Evolutionary conservation across 2,797 vertebrate species (phyloP), one percentile per base, ranked within the genome.

Genomic region (Halcyon badia): DNA sequence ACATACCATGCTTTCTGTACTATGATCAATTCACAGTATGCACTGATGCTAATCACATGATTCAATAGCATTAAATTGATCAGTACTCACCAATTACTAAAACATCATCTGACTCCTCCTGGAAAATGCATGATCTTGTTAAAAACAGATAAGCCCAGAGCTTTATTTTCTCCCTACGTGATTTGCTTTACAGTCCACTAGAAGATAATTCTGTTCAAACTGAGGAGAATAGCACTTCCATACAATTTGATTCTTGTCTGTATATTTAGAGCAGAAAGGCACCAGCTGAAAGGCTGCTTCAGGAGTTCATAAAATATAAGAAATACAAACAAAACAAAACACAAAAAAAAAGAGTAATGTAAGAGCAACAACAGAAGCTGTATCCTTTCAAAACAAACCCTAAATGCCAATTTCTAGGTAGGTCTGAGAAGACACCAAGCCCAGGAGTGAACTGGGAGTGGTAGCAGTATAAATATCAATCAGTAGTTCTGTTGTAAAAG

Each of bases 41-140:
- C 90, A 68, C 31, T 35, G 57, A 77, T 75, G 64, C 42, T 66
- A 90, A 77, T 41, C 64, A 64, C 61, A 68, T 10, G 42, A 85
- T 65, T 89, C 64, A 61, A 21, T 84, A 92, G 46, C 54, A 89
- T 68, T 82, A 83, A 58, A 85, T 54, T 51, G 35, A 89, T 81
- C 79, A 49, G 81, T 90, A 97, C 94, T 97, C 68, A 97, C 97
- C 92, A 52, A 51, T 61, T 86, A 79, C 68, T 89, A 44, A 89
- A 92, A 71, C 7, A 2, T 79, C 61, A 93, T 72, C 75, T 61
- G 65, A 87, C 14, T 82, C 65, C 77, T 87, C 18, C 87, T 82
- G 80, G 72, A 95, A 95, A 94, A 95, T 13, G 11, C 80, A 83
- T 30, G 56, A 93, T 83, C 70, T 62, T 42, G 28, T 75, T 86